Base-by-base conservation (phyloP, 2,797 vertebrate genomes). In the Chloroceryle amazona region DNA sequence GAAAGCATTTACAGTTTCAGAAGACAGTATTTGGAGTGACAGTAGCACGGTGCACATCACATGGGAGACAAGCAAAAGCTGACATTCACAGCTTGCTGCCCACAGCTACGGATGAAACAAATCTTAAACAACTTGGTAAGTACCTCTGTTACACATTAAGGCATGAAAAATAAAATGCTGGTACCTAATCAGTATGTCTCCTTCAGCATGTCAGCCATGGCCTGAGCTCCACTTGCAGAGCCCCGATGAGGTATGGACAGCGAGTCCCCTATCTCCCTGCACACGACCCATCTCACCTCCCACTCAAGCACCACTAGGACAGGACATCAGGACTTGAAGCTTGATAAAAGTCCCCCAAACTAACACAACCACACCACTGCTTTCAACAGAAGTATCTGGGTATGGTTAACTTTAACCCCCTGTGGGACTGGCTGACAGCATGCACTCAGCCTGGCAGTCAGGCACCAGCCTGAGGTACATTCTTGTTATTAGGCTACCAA, bases 401-500 rank as follows among this genome's bases (percentile, higher is more conserved):
- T 37, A 68, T 22, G 20, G n/a, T 33, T 23, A 90, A n/a, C 49
- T 74, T 76, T 52, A 80, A 62, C 26, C 8, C 60, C 14, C 20
- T 3, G 29, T 7, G 20, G 20, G 19, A 62, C 39, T 58, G 42
- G 28, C 39, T 75, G 14, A 72, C 6, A 54, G n/a, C 54, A 26
- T 15, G 41, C 25, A 58, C 11, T 21, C 62, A 90, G 29, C 7
- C 26, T 2, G 1, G 58, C 20, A 73, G 26, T 25, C 54, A 66
- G 37, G 17, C 0, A 0, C 10, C 26, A 20, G 74, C 20, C 31
- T 4, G 2, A 81, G 19, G 26, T 8, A 68, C 1, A 0, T 31
- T 71, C 29, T 51, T 61, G 16, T 63, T 33, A 51, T 11, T n/a
- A 47, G 26, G 22, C 10, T 23, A 75, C 13, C 6, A 42, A 54